phyloP scores from a whole-genome alignment of 2,113 vertebrate genomes.

The Calidris pugnax region DNA sequence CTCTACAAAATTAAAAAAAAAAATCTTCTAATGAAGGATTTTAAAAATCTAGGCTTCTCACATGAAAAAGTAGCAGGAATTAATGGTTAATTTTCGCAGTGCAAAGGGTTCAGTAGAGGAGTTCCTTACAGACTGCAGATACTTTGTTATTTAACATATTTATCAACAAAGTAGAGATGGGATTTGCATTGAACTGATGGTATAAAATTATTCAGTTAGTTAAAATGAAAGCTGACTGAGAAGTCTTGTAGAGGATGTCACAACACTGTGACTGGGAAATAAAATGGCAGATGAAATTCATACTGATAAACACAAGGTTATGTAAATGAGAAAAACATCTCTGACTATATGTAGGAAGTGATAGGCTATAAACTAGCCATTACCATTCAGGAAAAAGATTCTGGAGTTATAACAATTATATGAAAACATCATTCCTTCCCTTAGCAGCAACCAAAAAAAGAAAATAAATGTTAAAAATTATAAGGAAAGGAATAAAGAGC shows the following conservation, averaged over 20 bases:
- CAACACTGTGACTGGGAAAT: not conserved
- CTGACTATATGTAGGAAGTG: not conserved
- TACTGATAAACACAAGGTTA: not conserved
- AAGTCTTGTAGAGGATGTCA: not conserved
- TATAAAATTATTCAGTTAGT: not conserved
- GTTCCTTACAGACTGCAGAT: not conserved
- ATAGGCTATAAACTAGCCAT: not conserved
- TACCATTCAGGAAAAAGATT: not conserved
- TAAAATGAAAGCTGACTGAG: not conserved
- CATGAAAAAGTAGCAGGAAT: not conserved
- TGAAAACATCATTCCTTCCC: not conserved
- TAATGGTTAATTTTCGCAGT: not conserved
- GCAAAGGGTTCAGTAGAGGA: not conserved
- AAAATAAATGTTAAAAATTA: not conserved
- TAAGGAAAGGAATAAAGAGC: not conserved
- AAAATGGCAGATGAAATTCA: not conserved
- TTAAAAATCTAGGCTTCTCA: not conserved
- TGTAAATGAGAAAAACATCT: not conserved
- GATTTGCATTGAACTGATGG: not conserved
- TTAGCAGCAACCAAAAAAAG: not conserved
- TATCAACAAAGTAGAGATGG: not conserved
- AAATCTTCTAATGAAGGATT: not conserved
- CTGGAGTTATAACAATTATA: not conserved
- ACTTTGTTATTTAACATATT: not conserved
- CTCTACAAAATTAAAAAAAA: not conserved